Evolutionary conservation across 1,140 invertebrate species (phyloP).

Genomic region (Eueides isabella): DNA sequence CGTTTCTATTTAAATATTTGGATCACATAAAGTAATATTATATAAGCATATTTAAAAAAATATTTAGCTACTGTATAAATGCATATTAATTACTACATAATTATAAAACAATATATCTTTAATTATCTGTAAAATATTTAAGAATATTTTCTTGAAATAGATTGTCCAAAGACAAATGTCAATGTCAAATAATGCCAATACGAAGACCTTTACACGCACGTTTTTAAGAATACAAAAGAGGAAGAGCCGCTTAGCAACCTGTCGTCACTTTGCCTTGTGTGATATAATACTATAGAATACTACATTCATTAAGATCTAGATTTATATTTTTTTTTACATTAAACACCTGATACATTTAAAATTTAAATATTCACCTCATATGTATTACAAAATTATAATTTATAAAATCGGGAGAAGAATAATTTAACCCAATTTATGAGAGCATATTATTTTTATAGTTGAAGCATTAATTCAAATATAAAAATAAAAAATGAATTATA

Average conservation of each 20-base stretch:
- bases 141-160: not conserved
- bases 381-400: not conserved
- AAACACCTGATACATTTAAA: not conserved
- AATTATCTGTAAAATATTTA: not conserved
- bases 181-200: not conserved
- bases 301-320: not conserved
- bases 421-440: not conserved
- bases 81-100: too few relatives aligned
- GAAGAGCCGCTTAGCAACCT: not conserved
- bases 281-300: not conserved
- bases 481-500: not conserved
- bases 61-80: too few relatives aligned
- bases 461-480: not conserved
- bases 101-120: not conserved
- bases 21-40: too few relatives aligned
- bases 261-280: not conserved
- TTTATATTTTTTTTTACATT: not conserved
- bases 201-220: not conserved
- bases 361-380: not conserved
- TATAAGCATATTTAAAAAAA: too few relatives aligned
- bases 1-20: too few relatives aligned
- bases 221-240: not conserved
- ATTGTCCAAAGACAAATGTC: not conserved
- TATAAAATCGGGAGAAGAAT: not conserved
- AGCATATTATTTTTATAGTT: not conserved